Conservation (phyloP, 2,113 vertebrate genomes). For the Salvelinus namaycush region DNA sequence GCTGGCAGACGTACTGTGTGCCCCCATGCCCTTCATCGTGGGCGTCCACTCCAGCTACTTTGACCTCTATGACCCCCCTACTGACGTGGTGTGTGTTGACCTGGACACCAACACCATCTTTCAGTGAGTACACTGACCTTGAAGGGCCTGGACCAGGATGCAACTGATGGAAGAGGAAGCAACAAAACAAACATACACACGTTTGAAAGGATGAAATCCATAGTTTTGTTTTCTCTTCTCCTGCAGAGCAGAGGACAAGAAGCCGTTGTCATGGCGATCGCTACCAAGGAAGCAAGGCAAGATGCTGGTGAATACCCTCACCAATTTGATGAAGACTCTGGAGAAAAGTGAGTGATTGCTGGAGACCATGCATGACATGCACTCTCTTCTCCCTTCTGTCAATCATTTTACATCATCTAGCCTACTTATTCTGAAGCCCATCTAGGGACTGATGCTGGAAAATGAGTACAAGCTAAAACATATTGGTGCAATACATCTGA, state of each 20-base stretch:
- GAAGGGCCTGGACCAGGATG: no score
- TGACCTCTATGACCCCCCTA: constrained; percentile 88
- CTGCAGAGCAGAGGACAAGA: constrained; percentile 86
- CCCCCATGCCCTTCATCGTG: constrained; percentile 94
- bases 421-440: no score
- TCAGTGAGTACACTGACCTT: constrained; percentile 79
- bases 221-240: not conserved
- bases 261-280: constrained; percentile 79
- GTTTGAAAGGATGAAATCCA: not conserved
- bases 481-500: no score
- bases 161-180: no score
- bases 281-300: constrained; percentile 88
- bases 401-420: no score
- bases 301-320: constrained; percentile 81
- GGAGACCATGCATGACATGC: not conserved
- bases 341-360: constrained; percentile 83
- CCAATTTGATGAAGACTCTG: constrained; percentile 82
- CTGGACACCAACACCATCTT: constrained; percentile 96
- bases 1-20: constrained; percentile 90
- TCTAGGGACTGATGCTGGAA: no score
- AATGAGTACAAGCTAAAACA: no score
- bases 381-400: not conserved
- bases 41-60: constrained; percentile 97
- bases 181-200: no score
- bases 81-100: constrained; percentile 89